These are phyloP conservation scores for Craseonycteris thonglongyai DNA, from an alignment of 2,113 vertebrate genomes.

Conservation along the genomic window DNA sequence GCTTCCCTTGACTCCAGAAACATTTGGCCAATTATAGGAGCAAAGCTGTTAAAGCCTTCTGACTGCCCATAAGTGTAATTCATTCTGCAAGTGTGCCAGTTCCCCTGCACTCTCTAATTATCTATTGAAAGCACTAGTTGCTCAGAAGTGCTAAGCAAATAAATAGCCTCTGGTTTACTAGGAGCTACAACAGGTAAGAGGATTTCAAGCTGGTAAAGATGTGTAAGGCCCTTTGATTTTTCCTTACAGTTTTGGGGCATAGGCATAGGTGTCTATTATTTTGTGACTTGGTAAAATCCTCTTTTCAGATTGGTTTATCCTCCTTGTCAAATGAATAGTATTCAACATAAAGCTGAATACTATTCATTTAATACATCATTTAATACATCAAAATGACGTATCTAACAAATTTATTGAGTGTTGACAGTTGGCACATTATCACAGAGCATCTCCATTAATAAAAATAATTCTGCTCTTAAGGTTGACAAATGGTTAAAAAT, in stretches of 20 bases:
- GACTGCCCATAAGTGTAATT: not conserved
- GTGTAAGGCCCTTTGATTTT: not conserved
- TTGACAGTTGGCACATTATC: not conserved
- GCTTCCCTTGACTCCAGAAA: not conserved
- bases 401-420: not conserved
- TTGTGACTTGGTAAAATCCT: not conserved
- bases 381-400: not conserved
- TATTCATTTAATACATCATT: too few relatives aligned
- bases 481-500: not conserved
- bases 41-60: not conserved
- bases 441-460: not conserved
- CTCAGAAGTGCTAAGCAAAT: constrained; percentile 11
- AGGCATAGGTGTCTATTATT: not conserved
- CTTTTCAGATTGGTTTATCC: not conserved
- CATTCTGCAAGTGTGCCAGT: constrained; percentile 28
- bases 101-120: constrained; percentile 17
- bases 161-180: not conserved
- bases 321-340: not conserved
- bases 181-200: not conserved
- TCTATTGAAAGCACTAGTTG: not conserved
- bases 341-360: too few relatives aligned
- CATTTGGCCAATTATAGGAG: not conserved
- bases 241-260: not conserved
- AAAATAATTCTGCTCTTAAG: not conserved
- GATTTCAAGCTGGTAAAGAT: not conserved